Evolutionary conservation across 2,113 vertebrate species (phyloP), one percentile per base, ranked within the genome.

Genomic region (Xiphophorus maculatus): DNA sequence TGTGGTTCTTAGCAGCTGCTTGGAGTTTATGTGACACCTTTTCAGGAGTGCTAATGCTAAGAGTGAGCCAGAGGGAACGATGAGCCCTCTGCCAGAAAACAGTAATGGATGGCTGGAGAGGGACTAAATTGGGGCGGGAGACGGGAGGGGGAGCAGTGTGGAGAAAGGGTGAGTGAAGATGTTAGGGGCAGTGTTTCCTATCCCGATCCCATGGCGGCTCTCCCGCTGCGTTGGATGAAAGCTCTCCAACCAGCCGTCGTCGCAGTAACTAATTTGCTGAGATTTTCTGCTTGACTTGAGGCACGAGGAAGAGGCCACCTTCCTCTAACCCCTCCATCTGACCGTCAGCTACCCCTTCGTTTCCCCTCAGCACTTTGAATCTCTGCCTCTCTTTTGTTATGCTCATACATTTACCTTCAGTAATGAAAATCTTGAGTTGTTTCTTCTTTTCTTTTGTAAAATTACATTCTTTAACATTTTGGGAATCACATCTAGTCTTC

Each of bases 271-370:
- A 94, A 94, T 95, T 96, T 96, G 88, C 87, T 84, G 91, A 93
- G 93, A 95, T 95, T 96, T 96, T 96, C 95, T 91, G 94, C 93
- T 94, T 84, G 89, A 89, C 81, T 92, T 90, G 88, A 95, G 88
- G 94, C 94, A 95, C 93, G 95, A 95, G 94, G 93, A 94, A 93
- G 88, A 83, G 89, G 73, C 86, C 74, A 25, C 37, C 67, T 44
- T 70, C 44, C 71, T 74, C 72, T 66, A 25, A 27, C 27, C 65
- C 71, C 51, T 51, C 81, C 61, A 67, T 67, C 80, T 71, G 54
- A 87, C 75, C 78, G 69, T 64, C 74, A 79, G 73, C 80, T 74
- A 77, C 73, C 79, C 73, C 79, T 82, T 81, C 58, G 28, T 71
- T 71, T 81, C 66, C 76, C 80, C 74, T 85, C 79, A 84, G 74